Conservation (phyloP, 2,888 invertebrate species). For the Rhodophaea formosa region DNA sequence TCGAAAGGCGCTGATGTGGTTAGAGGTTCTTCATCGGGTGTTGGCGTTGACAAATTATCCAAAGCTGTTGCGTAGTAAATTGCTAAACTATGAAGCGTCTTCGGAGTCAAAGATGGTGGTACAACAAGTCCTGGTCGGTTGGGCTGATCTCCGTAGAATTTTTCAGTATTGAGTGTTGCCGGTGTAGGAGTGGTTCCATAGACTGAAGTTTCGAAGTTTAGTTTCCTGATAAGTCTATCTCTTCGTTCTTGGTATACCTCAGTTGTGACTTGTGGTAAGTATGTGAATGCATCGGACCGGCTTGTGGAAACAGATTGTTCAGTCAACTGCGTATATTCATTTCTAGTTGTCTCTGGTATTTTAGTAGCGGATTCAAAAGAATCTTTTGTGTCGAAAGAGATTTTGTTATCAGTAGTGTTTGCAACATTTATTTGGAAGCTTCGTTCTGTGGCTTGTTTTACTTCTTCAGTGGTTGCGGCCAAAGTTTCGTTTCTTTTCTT, state of each 20-base stretch:
- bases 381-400: conserved; percentile 46
- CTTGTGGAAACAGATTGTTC: conserved; percentile 50
- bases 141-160: conserved; percentile 65
- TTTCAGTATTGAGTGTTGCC: conserved; percentile 67
- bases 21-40: conserved; percentile 60
- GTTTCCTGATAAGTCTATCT: conserved; percentile 85
- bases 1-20: conserved; percentile 54
- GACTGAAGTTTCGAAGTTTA: conserved; percentile 78
- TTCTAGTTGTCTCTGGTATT: conserved; percentile 60
- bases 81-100: conserved; percentile 88
- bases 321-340: conserved; percentile 39
- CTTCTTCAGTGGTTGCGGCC: conserved; percentile 49
- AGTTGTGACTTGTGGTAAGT: conserved; percentile 47
- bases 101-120: conserved; percentile 88
- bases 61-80: conserved; percentile 89
- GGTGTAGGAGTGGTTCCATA: conserved; percentile 57
- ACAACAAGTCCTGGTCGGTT: conserved; percentile 84
- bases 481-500: conserved; percentile 65
- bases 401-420: conserved; percentile 5
- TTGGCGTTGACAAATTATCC: conserved; percentile 76
- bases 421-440: conserved; percentile 32
- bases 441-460: conserved; percentile 47
- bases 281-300: conserved; percentile 48
- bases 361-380: conserved; percentile 68
- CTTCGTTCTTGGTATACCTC: conserved; percentile 84